These are phyloP conservation scores for Salarias fasciatus DNA, from an alignment of 2,797 vertebrate species.

Conservation along the genomic window DNA sequence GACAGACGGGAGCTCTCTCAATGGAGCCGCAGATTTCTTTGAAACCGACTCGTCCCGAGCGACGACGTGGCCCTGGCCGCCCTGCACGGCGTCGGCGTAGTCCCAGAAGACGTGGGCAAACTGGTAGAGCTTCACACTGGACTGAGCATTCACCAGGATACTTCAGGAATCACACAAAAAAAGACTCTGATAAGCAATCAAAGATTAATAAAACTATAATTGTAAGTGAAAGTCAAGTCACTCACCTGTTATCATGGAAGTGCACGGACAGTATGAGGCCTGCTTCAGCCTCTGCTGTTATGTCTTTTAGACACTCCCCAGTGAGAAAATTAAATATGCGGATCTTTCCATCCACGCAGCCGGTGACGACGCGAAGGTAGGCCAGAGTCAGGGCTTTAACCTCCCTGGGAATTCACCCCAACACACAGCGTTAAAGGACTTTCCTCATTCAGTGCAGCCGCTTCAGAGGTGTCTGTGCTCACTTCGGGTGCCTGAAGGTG, in stretches of 20 bases:
- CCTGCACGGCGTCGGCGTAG: constrained; percentile 51
- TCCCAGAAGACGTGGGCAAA: constrained; percentile 88
- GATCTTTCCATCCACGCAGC: constrained; percentile 90
- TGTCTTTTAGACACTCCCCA: constrained; percentile 85
- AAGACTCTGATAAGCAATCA: no score
- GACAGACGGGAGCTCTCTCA: constrained; percentile 19
- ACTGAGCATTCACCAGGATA: constrained; percentile 84
- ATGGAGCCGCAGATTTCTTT: constrained; percentile 5
- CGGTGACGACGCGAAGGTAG: constrained; percentile 89
- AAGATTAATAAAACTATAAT: background rate
- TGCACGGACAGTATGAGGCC: constrained; percentile 82
- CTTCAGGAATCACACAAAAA: constrained; percentile 59
- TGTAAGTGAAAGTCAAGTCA: background rate
- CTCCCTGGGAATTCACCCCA: constrained; percentile 80
- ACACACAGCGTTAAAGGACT: no score
- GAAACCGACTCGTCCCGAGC: background rate
- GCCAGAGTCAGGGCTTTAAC: constrained; percentile 84
- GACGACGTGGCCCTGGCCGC: no score
- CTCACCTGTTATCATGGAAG: constrained; percentile 82
- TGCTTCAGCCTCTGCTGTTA: constrained; percentile 77
- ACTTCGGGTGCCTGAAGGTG: constrained; percentile 89
- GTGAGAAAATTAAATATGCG: constrained; percentile 89
- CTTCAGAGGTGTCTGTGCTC: constrained; percentile 40
- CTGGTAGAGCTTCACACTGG: constrained; percentile 80
- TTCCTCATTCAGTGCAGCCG: no score